Conservation (phyloP, 1,140 invertebrate species). For the Rhopalosiphum maidis region DNA sequence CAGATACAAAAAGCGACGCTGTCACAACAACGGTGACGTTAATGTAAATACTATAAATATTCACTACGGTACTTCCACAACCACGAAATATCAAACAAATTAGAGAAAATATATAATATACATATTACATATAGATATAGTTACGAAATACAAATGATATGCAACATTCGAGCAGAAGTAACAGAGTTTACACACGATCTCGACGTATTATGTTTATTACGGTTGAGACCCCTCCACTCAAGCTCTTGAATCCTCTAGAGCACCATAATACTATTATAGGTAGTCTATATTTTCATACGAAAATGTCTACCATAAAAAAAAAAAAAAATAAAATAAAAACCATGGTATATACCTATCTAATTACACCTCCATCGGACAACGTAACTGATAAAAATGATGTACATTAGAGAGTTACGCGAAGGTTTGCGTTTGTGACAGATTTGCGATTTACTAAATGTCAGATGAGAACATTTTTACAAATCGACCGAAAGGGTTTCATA, state of each 20-base stretch:
- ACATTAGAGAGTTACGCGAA: neutral
- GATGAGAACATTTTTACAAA: neutral
- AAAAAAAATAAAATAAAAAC: too few relatives aligned
- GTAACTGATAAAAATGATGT: conserved; percentile 42
- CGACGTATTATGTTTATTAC: conserved; percentile 12
- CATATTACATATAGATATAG: neutral
- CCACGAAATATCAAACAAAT: conserved; percentile 3
- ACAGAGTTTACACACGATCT: neutral
- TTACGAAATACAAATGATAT: neutral
- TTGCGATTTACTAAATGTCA: conserved; percentile 17
- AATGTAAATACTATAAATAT: conserved; percentile 14
- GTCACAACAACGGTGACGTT: neutral
- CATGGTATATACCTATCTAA: neutral
- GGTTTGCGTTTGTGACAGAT: conserved; percentile 26
- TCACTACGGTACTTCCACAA: neutral
- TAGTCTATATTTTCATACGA: neutral
- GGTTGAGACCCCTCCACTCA: neutral
- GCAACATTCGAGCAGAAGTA: neutral
- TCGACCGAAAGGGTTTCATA: neutral
- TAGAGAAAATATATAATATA: neutral
- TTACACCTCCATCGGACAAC: neutral
- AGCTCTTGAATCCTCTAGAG: neutral
- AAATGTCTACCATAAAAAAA: neutral
- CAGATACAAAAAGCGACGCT: neutral
- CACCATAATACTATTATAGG: neutral